phyloP scores from a whole-genome alignment of 2,888 invertebrate species.

The Ferrisia virgata region DNA sequence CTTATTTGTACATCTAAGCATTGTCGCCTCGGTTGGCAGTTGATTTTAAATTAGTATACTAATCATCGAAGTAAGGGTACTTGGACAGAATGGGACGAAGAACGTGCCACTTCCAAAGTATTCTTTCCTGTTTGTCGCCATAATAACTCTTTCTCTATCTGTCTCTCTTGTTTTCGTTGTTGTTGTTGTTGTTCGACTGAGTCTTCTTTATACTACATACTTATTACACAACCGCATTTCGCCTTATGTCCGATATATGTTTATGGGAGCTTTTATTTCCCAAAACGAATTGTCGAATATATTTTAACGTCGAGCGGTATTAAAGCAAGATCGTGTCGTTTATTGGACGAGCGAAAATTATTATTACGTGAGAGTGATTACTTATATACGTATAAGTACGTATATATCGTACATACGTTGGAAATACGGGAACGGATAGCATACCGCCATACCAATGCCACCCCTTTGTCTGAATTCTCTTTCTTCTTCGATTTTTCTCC shows the following conservation, averaged over 20 bases:
- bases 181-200: no score
- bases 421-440: not conserved
- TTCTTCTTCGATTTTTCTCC: not conserved
- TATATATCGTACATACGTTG: no score
- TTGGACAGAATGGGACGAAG: not conserved
- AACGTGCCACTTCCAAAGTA: not conserved
- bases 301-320: not conserved
- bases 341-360: not conserved
- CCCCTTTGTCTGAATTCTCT: not conserved
- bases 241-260: not conserved
- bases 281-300: not conserved
- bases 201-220: no score
- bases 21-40: not conserved
- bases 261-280: conserved; percentile 2
- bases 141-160: not conserved
- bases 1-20: no score
- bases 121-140: not conserved
- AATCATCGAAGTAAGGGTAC: not conserved
- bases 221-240: not conserved
- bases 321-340: not conserved
- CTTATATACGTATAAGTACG: not conserved
- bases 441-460: not conserved
- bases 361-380: not conserved
- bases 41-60: conserved; percentile 23
- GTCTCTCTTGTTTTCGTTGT: not conserved